Percentiles rank a stretch among this genome's conserved stretches.
Conservation (phyloP, 2,888 invertebrate species). For the Chrysolina oricalcia region DNA sequence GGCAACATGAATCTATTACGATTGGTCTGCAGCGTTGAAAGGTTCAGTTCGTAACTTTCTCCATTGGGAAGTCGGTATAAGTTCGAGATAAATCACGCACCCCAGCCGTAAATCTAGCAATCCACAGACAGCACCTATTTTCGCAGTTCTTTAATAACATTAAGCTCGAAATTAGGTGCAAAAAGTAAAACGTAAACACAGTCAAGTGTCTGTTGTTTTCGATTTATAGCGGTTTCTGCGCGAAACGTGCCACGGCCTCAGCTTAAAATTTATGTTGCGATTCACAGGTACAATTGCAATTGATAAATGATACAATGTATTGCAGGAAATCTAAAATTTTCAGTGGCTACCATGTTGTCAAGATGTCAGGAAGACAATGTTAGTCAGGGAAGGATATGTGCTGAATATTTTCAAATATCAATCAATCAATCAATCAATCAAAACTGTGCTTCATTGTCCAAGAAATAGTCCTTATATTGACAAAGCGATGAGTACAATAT, state of each 20-base stretch:
- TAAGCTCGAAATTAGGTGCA: constrained; percentile 52
- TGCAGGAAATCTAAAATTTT: neutral
- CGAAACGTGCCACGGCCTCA: constrained; percentile 25
- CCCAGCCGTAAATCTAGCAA: constrained; percentile 49
- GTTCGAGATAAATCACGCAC: constrained; percentile 47
- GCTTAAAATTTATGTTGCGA: constrained; percentile 59
- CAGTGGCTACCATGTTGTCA: neutral
- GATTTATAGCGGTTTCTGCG: constrained; percentile 56
- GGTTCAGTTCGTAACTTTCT: neutral
- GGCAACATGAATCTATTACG: neutral
- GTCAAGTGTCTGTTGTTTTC: constrained; percentile 58
- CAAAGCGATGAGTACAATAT: too few relatives aligned
- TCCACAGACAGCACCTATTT: constrained; percentile 51
- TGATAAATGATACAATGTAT: constrained; percentile 6
- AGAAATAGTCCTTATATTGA: too few relatives aligned
- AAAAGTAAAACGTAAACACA: constrained; percentile 53
- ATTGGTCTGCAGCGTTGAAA: neutral
- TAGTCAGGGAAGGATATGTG: neutral
- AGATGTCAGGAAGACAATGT: neutral
- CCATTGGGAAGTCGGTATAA: constrained; percentile 34
- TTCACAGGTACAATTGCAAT: neutral
- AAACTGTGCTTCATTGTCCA: too few relatives aligned
- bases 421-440: too few relatives aligned
- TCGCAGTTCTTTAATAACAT: constrained; percentile 55
- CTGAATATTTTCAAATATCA: too few relatives aligned